A percentile compares a stretch with the other conserved stretches of the same genome.
Conservation (phyloP, 2,797 vertebrate genomes). For the Ptychobarbus kaznakovi region DNA sequence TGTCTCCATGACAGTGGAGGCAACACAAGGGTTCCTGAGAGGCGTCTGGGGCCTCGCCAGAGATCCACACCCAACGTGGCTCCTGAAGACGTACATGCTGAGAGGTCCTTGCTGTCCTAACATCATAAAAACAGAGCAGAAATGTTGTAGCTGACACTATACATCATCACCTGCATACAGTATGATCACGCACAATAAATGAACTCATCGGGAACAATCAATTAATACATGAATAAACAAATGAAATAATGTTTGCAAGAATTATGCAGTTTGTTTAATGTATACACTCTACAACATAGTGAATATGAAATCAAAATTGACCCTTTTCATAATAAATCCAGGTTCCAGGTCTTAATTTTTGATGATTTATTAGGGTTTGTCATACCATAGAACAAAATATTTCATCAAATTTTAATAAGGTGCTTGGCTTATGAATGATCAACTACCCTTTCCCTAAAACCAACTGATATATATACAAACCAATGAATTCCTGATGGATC, state of each 20-base stretch:
- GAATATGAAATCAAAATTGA: not conserved
- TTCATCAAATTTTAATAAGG: not conserved
- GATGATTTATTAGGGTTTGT: not conserved
- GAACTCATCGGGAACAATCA: not conserved
- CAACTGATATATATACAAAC: not conserved
- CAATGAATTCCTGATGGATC: not conserved
- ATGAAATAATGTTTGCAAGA: not conserved
- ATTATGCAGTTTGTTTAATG: not conserved
- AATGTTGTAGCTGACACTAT: not conserved
- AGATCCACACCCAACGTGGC: slow-evolving; percentile 87
- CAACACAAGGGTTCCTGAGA: slow-evolving; percentile 90
- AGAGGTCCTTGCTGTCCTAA: slow-evolving; percentile 83
- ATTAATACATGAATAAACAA: not conserved
- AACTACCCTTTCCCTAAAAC: not conserved
- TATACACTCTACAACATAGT: not conserved
- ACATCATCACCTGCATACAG: not conserved
- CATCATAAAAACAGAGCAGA: not conserved
- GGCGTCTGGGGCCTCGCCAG: slow-evolving; percentile 87
- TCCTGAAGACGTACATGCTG: slow-evolving; percentile 79
- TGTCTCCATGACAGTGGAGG: slow-evolving; percentile 92
- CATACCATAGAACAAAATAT: not conserved
- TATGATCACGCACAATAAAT: not conserved
- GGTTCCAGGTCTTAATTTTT: not conserved
- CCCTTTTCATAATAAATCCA: not conserved
- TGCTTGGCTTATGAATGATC: not conserved